These are phyloP conservation scores for Sepiola atlantica DNA, from an alignment of 2,888 invertebrate genomes.

Conservation along the genomic window DNA sequence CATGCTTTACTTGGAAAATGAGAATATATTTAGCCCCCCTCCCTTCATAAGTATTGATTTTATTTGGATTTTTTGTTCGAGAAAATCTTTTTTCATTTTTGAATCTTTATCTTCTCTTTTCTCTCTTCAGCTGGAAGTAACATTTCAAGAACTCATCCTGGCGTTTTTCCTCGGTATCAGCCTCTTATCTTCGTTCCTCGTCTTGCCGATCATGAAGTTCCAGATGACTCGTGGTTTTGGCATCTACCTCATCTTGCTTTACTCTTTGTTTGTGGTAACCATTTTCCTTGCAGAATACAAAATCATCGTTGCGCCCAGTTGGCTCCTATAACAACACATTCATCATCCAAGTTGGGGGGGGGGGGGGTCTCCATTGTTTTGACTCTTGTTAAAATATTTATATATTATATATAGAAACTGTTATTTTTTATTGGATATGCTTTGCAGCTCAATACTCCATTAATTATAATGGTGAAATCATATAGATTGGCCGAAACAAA, in stretches of 20 bases:
- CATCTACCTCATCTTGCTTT: conserved; percentile 76
- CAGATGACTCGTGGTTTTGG: conserved; percentile 77
- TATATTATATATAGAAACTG: too few species aligned
- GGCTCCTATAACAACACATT: neutral
- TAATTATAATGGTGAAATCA: too few species aligned
- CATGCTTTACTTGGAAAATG: too few species aligned
- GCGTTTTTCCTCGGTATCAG: conserved; percentile 76
- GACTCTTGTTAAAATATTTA: too few species aligned
- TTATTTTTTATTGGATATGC: too few species aligned
- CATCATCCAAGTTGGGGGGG: too few species aligned
- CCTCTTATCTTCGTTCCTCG: conserved; percentile 74
- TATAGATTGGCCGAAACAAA: too few species aligned
- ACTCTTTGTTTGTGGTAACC: conserved; percentile 77
- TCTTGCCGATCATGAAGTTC: conserved; percentile 76
- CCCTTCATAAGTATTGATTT: too few species aligned
- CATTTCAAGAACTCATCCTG: conserved; percentile 75
- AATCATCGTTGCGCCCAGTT: conserved; percentile 55
- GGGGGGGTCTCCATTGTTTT: too few species aligned
- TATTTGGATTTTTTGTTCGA: too few species aligned
- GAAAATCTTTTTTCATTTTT: neutral
- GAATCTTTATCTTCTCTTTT: neutral
- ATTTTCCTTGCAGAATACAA: conserved; percentile 77
- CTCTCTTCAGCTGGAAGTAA: conserved; percentile 71
- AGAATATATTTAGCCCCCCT: too few species aligned
- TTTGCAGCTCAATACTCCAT: too few species aligned